Evolutionary conservation across 2,113 vertebrate genomes (phyloP), one percentile per base, ranked within the genome.

Genomic region (Myodes glareolus): DNA sequence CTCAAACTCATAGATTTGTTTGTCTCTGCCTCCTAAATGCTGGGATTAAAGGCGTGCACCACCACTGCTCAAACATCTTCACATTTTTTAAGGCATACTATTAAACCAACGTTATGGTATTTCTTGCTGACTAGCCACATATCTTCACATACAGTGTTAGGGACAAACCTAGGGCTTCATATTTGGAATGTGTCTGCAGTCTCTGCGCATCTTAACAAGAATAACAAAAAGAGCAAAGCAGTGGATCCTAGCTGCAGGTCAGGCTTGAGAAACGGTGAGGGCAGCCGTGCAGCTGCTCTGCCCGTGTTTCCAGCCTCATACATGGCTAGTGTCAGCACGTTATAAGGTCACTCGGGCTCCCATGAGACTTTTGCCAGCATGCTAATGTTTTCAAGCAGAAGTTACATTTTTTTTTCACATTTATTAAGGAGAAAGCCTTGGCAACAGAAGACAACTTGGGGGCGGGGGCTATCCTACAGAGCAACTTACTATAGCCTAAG

Each of bases 381-480:
- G 36, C 52, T 78, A 90, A 87, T 67, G 55, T 73, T 92, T 94
- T 63, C 29, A 92, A 90, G 85, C 45, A 90, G 29, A 84, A 19
- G 11, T 75, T 75, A 87, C 42, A 7, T 94, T 76, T 82, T 58
- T 90, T n/a, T 9, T 39, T 58, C 75, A 68, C 31, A 42, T 88
- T 94, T 90, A 80, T 72, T 87, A 92, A 95, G 75, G 19, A 96
- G 52, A 95, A 92, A 88, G 70, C 0, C 39, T 85, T 80, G 33
- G 21, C 86, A 95, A 75, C 45, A 76, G 65, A 89, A 94, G 75
- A 84, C 13, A 91, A 85, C 55, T 14, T 92, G 3, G 13, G 42
- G 61, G 67, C 4, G 4, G 11, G 65, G 12, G 29, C 1, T 70
- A 16, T 36, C n/a, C 68, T 92, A 77, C 9, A 75, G 25, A 95